These are phyloP conservation scores for Venustaconcha ellipsiformis DNA, from an alignment of 1,140 invertebrate species.

Conservation along the genomic window DNA sequence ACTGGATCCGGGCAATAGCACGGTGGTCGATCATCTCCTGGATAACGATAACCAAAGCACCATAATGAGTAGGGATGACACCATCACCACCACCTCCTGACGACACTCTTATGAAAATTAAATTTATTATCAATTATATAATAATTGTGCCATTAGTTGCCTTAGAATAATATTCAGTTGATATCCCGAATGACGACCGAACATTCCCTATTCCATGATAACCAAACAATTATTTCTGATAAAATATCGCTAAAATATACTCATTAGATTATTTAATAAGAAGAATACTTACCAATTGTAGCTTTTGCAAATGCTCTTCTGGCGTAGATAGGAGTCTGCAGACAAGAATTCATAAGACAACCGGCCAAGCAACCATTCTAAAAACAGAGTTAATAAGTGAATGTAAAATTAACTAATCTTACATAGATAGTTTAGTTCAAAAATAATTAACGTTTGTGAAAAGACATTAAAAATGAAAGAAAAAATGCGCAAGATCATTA, in stretches of 20 bases:
- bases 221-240: no score
- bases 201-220: not conserved
- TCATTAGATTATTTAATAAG: not conserved
- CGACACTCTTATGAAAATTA: not conserved
- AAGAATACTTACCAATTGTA: constrained; percentile 40
- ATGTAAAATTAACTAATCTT: no score
- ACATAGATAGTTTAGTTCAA: no score
- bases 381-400: not conserved
- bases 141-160: not conserved
- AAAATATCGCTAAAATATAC: no score
- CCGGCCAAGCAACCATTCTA: constrained; percentile 62
- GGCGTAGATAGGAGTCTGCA: constrained; percentile 60
- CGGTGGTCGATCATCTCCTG: no score
- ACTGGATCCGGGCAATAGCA: no score
- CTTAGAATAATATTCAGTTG: not conserved
- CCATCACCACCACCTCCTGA: no score
- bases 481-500: no score
- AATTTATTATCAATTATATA: not conserved
- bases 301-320: constrained; percentile 55
- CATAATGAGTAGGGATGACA: no score
- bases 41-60: no score
- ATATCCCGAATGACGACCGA: not conserved
- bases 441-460: no score
- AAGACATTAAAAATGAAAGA: no score
- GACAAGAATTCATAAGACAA: constrained; percentile 58